phyloP scores from a whole-genome alignment of 2,113 vertebrate genomes.

The Xiphophorus couchianus region DNA sequence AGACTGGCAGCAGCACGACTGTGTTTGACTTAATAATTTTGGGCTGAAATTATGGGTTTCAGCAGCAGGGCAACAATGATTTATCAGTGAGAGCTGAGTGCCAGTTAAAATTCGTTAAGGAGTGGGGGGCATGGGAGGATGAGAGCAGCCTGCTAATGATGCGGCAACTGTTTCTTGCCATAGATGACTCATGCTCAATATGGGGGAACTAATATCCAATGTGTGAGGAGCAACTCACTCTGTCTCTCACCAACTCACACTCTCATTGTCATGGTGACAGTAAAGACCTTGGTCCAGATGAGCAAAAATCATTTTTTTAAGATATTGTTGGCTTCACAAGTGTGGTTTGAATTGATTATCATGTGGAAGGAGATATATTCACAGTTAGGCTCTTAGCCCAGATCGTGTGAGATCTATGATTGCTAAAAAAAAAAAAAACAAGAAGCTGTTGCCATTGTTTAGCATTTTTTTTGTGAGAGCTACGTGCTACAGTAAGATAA shows the following conservation, averaged over 20 bases:
- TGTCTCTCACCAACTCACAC: constrained; percentile 6
- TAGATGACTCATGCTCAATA: constrained; percentile 77
- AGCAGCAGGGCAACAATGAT: constrained; percentile 56
- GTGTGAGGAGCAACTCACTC: constrained; percentile 53
- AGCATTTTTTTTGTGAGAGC: constrained; percentile 25
- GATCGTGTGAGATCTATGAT: constrained; percentile 13
- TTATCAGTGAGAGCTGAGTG: constrained; percentile 60
- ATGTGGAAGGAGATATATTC: constrained; percentile 7
- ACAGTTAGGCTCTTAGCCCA: background rate
- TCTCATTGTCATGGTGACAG: constrained; percentile 21
- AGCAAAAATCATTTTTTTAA: constrained; percentile 13
- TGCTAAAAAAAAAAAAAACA: constrained; percentile 13
- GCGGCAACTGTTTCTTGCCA: constrained; percentile 72
- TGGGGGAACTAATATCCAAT: constrained; percentile 70
- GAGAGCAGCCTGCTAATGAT: constrained; percentile 80
- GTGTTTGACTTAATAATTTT: constrained; percentile 63
- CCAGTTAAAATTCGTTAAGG: constrained; percentile 79
- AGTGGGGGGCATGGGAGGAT: constrained; percentile 72
- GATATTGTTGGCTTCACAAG: constrained; percentile 9
- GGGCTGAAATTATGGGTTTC: constrained; percentile 59
- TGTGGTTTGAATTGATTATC: constrained; percentile 5
- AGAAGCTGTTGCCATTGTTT: constrained; percentile 28
- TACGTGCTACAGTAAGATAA: constrained; percentile 41
- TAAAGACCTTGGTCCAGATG: constrained; percentile 21
- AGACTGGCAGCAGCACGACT: constrained; percentile 25